phyloP scores from a whole-genome alignment of 2,888 invertebrate species.

The Encarsia formosa region DNA sequence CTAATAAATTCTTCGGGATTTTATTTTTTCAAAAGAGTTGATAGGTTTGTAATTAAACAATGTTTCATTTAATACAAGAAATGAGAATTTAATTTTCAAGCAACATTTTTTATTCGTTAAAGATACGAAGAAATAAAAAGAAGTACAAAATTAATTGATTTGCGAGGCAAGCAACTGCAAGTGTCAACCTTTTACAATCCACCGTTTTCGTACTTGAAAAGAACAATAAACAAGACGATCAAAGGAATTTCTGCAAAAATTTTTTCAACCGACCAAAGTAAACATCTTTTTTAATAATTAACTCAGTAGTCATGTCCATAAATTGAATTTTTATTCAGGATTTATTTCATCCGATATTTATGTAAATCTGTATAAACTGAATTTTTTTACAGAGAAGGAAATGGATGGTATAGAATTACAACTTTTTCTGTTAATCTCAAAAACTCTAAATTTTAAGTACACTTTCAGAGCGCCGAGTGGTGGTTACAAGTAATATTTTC shows the following conservation, averaged over 20 bases:
- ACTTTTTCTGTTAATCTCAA: conserved; percentile 39
- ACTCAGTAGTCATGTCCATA: conserved; percentile 5
- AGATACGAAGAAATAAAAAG: neutral
- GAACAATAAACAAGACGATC: conserved; percentile 33
- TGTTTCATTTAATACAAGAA: no score
- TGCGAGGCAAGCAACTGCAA: conserved; percentile 37
- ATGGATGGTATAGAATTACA: conserved; percentile 42
- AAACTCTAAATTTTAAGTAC: conserved; percentile 43
- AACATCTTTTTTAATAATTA: conserved; percentile 2
- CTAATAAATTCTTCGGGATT: conserved; percentile 2
- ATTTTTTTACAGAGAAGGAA: conserved; percentile 34
- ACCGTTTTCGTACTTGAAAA: conserved; percentile 37
- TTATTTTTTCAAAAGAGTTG: conserved; percentile 1
- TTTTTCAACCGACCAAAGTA: conserved; percentile 34
- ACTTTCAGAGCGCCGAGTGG: conserved; percentile 35
- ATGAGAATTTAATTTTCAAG: neutral
- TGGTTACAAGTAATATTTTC: conserved; percentile 30
- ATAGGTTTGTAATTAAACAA: neutral
- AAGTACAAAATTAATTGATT: conserved; percentile 21
- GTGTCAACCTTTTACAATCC: conserved; percentile 37
- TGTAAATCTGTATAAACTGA: conserved; percentile 1
- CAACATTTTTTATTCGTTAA: neutral
- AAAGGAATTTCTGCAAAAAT: conserved; percentile 34
- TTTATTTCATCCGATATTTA: no score
- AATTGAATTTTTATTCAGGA: conserved; percentile 28